These are phyloP conservation scores for Sebastes miniatus DNA, from an alignment of 2,797 vertebrate genomes.

Conservation along the genomic window DNA sequence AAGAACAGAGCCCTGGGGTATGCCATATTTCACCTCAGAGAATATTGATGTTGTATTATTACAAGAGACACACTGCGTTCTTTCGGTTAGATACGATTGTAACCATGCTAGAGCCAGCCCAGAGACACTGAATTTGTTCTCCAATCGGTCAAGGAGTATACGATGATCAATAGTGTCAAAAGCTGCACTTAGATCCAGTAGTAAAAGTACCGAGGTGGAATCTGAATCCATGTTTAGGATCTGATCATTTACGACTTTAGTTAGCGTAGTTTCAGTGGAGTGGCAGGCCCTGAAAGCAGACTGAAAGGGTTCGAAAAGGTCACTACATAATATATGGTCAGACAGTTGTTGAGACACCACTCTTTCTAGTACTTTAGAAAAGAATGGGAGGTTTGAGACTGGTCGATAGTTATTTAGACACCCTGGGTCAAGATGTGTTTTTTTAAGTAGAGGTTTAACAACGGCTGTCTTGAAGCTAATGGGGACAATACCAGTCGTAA, in stretches of 20 bases:
- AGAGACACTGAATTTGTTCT: too few relatives aligned
- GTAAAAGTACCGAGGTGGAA: not conserved
- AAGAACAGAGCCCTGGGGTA: not conserved
- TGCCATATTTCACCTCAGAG: not conserved
- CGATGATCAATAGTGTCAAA: too few relatives aligned
- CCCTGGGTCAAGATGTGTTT: not conserved
- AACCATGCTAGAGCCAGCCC: too few relatives aligned
- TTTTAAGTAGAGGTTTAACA: not conserved
- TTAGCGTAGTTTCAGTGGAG: not conserved
- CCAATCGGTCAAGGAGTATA: too few relatives aligned
- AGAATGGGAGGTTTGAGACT: not conserved
- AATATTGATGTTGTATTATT: not conserved
- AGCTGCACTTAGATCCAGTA: not conserved
- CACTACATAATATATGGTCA: not conserved
- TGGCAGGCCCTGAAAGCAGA: not conserved
- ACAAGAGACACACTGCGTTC: too few relatives aligned
- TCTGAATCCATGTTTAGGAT: not conserved
- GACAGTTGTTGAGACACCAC: not conserved
- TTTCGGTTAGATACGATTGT: too few relatives aligned
- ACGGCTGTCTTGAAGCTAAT: not conserved
- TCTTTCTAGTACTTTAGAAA: not conserved
- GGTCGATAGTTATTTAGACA: not conserved
- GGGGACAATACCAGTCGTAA: not conserved
- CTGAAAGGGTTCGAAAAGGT: not conserved
- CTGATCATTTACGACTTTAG: not conserved